phyloP scores from a whole-genome alignment of 2,113 vertebrate species.

The Arvicanthis niloticus region DNA sequence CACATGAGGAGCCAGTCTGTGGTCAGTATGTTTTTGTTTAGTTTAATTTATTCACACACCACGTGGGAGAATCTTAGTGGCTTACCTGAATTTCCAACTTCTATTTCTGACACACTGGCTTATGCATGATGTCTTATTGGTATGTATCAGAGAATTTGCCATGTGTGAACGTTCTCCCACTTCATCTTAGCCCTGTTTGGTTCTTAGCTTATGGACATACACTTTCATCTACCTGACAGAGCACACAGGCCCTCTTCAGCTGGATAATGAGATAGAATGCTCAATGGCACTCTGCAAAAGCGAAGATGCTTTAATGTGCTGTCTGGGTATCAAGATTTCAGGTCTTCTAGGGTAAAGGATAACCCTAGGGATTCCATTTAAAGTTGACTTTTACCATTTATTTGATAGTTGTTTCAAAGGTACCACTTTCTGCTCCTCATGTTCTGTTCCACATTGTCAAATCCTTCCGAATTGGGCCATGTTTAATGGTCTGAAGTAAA shows the following conservation, averaged over 20 bases:
- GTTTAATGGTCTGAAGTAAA: not conserved
- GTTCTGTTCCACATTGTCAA: not conserved
- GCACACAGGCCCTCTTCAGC: not conserved
- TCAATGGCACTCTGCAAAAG: not conserved
- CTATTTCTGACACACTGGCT: constrained; percentile 21
- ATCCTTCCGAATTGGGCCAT: not conserved
- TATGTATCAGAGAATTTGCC: not conserved
- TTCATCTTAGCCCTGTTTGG: not conserved
- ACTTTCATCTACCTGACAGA: not conserved
- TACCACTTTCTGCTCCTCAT: not conserved
- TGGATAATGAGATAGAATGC: not conserved
- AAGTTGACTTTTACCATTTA: not conserved
- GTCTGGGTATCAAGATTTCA: too few species aligned
- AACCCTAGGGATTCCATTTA: not conserved
- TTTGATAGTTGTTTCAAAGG: not conserved
- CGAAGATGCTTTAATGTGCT: not conserved
- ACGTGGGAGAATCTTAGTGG: not conserved
- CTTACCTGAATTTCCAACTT: not conserved
- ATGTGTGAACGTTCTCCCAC: not conserved
- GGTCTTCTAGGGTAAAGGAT: not conserved
- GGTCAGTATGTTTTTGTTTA: not conserved
- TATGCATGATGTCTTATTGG: not conserved
- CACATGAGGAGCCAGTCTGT: not conserved
- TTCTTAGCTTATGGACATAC: not conserved
- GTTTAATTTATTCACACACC: not conserved